Conservation (phyloP, 2,113 vertebrate genomes). For the Halcyon senegalensis region DNA sequence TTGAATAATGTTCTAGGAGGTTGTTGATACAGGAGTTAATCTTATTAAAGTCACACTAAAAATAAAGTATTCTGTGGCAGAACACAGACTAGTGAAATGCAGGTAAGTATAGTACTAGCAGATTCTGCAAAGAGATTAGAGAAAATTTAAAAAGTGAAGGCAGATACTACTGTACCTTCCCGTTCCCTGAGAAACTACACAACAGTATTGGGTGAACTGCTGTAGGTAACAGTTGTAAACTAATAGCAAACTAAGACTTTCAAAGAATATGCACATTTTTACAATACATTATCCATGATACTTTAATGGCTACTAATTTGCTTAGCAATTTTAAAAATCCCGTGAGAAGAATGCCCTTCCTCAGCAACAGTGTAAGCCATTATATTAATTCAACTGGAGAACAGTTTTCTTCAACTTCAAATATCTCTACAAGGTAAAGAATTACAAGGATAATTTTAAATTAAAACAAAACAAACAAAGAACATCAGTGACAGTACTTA, state of each 20-base stretch:
- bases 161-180: neutral
- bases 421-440: neutral
- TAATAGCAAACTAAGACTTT: neutral
- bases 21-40: conserved; percentile 32
- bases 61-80: neutral
- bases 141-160: neutral
- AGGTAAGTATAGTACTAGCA: neutral
- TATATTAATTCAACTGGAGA: neutral
- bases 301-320: neutral
- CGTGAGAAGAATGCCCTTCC: neutral
- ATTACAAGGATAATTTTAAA: neutral
- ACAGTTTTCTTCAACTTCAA: neutral
- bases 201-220: neutral
- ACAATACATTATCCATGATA: neutral
- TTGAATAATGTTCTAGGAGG: conserved; percentile 50
- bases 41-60: conserved; percentile 48
- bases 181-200: neutral
- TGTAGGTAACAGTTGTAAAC: neutral
- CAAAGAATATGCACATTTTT: neutral
- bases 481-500: neutral
- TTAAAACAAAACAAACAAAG: neutral
- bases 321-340: neutral
- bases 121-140: neutral
- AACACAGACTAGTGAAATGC: neutral
- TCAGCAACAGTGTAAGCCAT: neutral